These are phyloP conservation scores for Pipistrellus nathusii DNA, from an alignment of 2,797 vertebrate genomes.

Conservation along the genomic window DNA sequence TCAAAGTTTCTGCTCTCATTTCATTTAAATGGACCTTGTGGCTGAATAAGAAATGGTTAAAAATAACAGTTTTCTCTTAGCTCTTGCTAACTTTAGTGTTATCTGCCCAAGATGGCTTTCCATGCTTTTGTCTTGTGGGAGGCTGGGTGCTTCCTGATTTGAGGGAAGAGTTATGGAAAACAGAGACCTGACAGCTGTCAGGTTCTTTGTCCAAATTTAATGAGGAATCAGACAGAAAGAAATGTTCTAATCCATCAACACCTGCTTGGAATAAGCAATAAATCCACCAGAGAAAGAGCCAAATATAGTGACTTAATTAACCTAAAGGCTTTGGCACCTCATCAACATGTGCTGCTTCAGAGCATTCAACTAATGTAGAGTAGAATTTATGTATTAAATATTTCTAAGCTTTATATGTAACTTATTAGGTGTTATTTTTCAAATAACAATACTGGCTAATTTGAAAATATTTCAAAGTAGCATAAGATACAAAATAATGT, in stretches of 20 bases:
- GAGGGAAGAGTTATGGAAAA: constrained; percentile 51
- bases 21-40: neutral
- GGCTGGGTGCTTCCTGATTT: neutral
- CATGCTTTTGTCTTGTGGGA: neutral
- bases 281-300: constrained; percentile 68
- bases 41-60: neutral
- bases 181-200: constrained; percentile 69
- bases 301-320: constrained; percentile 79
- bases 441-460: neutral
- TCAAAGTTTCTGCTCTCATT: neutral
- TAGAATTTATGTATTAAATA: neutral
- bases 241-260: constrained; percentile 77
- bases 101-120: neutral
- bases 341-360: constrained; percentile 24
- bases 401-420: neutral
- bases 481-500: neutral
- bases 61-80: neutral
- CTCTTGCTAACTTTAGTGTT: neutral
- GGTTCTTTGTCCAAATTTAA: constrained; percentile 75
- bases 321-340: constrained; percentile 67
- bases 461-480: neutral
- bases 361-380: neutral
- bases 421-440: neutral
- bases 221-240: constrained; percentile 69
- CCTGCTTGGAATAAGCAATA: constrained; percentile 75